Percentiles rank a stretch among this genome's conserved stretches.
These are phyloP conservation scores for Phallusia fumigata DNA, from an alignment of 23 tunicate genomes.

Conservation along the genomic window DNA sequence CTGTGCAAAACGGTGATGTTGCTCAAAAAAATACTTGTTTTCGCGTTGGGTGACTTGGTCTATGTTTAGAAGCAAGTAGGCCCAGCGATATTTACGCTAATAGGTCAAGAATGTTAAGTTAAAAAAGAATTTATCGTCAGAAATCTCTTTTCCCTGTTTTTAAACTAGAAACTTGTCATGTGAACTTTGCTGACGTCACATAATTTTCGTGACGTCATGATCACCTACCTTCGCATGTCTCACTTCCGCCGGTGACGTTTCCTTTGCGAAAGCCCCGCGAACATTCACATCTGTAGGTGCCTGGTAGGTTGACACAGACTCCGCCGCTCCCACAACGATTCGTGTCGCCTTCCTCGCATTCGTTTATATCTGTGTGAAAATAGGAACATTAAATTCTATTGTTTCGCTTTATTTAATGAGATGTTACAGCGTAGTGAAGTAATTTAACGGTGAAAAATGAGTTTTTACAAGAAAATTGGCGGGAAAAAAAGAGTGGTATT, in stretches of 20 bases:
- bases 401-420: not conserved
- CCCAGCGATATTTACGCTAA: not conserved
- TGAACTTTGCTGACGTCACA: no score
- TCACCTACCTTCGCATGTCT: slow-evolving; percentile 43
- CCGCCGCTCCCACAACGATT: slow-evolving; percentile 64
- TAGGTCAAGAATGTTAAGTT: slow-evolving; percentile 1
- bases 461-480: no score
- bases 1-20: no score
- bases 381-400: not conserved
- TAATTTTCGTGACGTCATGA: not conserved
- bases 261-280: slow-evolving; percentile 38
- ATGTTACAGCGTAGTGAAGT: no score
- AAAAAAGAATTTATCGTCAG: no score
- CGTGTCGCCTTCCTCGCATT: slow-evolving; percentile 43
- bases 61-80: not conserved
- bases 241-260: slow-evolving; percentile 6
- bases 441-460: no score
- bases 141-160: no score
- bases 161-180: no score
- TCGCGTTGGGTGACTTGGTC: not conserved
- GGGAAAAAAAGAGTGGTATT: no score
- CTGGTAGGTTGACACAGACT: slow-evolving; percentile 70
- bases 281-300: slow-evolving; percentile 75
- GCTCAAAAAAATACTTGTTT: no score
- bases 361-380: slow-evolving; percentile 72